Base-by-base conservation (phyloP, 2,797 vertebrate genomes). In the Spondyliosoma cantharus region DNA sequence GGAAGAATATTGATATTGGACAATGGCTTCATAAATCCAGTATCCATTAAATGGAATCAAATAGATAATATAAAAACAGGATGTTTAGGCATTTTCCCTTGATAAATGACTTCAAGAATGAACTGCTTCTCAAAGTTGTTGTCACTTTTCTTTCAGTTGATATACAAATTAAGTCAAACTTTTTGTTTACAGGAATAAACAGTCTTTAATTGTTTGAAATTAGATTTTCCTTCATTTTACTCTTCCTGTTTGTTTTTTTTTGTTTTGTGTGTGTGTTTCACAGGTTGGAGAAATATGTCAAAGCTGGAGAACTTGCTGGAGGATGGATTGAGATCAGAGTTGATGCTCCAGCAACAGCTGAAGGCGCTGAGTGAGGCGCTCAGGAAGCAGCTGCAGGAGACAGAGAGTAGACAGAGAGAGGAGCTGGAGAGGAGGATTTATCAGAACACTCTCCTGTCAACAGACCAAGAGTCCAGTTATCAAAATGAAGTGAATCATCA, bases 401-500 rank as follows among this genome's bases (percentile, higher is more conserved):
- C 91, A 53, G 84, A 86, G 49, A 85, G 54, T n/a, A 85, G 85
- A 14, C 93, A 93, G 66, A 86, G 42, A 64, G 84, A 91, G 58
- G 90, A 91, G 50, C 89, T 95, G 43, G 93, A 94, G 46, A 94
- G 72, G 71, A 92, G 94, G 77, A 90, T 96, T 52, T 59, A 90
- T 58, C 87, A 91, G 75, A 89, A 95, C 53, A 80, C 90, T 45
- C 79, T 91, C 29, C 90, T 95, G 22, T 89, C 86, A 48, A 76
- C 76, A 71, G 90, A 82, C 11, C 65, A 49, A 57, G 22, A 69
- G 13, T 80, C 80, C 7, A 86, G 76, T 61, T 83, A 88, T 42
- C 86, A 88, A 20, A 92, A 90, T 58, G 84, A 90, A 43, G 58
- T 85, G 0, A 90, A 94, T 53, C 65, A 83, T 52, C 81, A 83